Evolutionary conservation across 2,797 vertebrate species (phyloP), one percentile per base, ranked within the genome.

Genomic region (Salarias fasciatus): DNA sequence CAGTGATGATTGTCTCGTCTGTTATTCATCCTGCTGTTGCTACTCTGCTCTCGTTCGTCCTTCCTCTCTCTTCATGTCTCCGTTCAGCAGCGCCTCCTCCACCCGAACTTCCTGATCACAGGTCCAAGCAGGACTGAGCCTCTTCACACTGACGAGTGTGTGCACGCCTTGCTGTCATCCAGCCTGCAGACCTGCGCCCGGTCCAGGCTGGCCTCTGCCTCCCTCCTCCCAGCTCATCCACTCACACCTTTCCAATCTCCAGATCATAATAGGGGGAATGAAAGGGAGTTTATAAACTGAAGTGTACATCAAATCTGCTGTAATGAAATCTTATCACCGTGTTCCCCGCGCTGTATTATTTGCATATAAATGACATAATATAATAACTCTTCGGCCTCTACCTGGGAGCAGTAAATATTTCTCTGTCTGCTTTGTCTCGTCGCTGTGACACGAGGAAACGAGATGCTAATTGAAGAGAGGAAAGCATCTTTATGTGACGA

Each of bases 361-460:
- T 93, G 92, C 93, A 94, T 94, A 93, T 93, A 94, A 92, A 94
- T 94, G 77, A 91, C 86, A 92, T 88, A 82, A 90, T 89, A 86
- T 91, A 93, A 93, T 91, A 92, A 92, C 82, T 91, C 72, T 72
- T 51, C 45, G 51, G 80, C 77, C 73, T 77, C 83, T 87, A 89
- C 89, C 86, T 88, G 82, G 60, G 67, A 89, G 84, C 85, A 92
- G 92, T 93, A 94, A 93, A 93, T 92, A 93, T 92, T 89, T 90
- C 86, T 87, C 86, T 77, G 83, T 88, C 88, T 83, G 82, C 87
- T 90, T 90, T 90, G 90, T 90, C 83, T 91, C 82, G 56, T 55
- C n/a, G 72, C 73, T 5, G 77, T 86, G 83, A 90, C 89, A 86
- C 60, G 24, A 37, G 81, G 74, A 88, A 89, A 87, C 80, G 64